Evolutionary conservation across 1,140 invertebrate genomes (phyloP).

Genomic region (Theocolax elegans): DNA sequence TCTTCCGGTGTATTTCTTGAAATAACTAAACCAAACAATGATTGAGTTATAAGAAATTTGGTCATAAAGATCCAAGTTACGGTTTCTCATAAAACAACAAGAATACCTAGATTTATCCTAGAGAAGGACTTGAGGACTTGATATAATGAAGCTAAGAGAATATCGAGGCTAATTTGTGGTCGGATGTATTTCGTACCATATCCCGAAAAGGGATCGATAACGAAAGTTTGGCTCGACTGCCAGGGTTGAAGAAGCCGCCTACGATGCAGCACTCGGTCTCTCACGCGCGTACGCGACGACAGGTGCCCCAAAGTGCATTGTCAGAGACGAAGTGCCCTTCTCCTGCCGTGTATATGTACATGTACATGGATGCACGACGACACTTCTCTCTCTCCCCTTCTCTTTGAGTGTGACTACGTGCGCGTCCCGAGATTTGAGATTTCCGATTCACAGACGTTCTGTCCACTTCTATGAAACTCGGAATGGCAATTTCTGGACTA

Average conservation of each 20-base stretch:
- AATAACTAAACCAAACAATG: too few relatives aligned
- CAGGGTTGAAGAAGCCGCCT: constrained; percentile 1
- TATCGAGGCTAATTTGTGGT: constrained; percentile 30
- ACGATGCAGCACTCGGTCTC: constrained; percentile 21
- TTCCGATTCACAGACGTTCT: constrained; percentile 1
- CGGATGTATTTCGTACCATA: not conserved
- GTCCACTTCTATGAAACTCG: constrained; percentile 2
- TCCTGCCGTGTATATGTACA: not conserved
- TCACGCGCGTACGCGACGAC: constrained; percentile 14
- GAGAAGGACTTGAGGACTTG: too few relatives aligned
- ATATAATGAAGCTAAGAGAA: not conserved
- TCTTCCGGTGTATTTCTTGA: too few relatives aligned
- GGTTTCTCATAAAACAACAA: too few relatives aligned
- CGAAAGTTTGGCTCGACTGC: constrained; percentile 24
- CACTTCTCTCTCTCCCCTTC: not conserved
- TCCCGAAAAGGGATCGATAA: constrained; percentile 3
- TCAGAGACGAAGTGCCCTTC: constrained; percentile 15
- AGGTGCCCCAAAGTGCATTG: constrained; percentile 49
- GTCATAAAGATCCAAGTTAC: too few relatives aligned
- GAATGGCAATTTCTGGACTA: constrained; percentile 21
- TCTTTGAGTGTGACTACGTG: too few relatives aligned
- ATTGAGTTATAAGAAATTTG: too few relatives aligned
- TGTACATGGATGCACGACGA: too few relatives aligned
- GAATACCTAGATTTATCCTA: too few relatives aligned
- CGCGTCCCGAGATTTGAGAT: constrained; percentile 18